Evolutionary conservation across 2,113 vertebrate genomes (phyloP), one percentile per base, ranked within the genome.

Genomic region (Tiliqua scincoides): DNA sequence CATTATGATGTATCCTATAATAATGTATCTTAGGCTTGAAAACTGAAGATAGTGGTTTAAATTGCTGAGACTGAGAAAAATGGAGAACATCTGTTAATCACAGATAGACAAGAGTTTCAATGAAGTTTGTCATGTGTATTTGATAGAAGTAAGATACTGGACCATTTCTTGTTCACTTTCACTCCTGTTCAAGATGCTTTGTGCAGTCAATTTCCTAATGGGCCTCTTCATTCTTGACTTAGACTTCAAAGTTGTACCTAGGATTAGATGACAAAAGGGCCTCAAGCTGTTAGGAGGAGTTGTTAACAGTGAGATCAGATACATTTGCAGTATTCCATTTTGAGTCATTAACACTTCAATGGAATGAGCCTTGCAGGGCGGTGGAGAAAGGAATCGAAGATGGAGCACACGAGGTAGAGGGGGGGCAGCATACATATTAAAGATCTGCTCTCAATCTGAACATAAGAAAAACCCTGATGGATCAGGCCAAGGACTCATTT

Each of bases 1-100:
- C 95, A 96, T 95, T 96, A 96, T 94, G 94, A 97, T 95, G 91
- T 96, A 96, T 96, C 95, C 95, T 96, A 95, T 96, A 97, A 96
- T 96, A 96, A 97, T 96, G 95, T 94, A 94, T 96, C 96, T 96
- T 96, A 94, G 91, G 95, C 95, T 96, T 95, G 95, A 96, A 96
- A 94, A 95, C 94, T 95, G 95, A 96, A 96, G 96, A 96, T 96
- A 93, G 93, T 93, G 91, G 93, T 95, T 96, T 96, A 95, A 96
- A 95, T 91, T 94, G 94, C 95, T 95, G 95, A 96, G 95, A 87
- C 86, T 94, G 92, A 91, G 94, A 94, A 95, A 94, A 96, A 96
- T 96, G 95, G 91, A 89, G 96, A 97, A 95, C 96, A 97, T 96
- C 96, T 97, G 96, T 94, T 93, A 95, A 93, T 91, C 90, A 88